A percentile compares a stretch with the other conserved stretches of the same genome.
These are phyloP conservation scores for Melanogrammus aeglefinus DNA, from an alignment of 2,797 vertebrate genomes.

Conservation along the genomic window DNA sequence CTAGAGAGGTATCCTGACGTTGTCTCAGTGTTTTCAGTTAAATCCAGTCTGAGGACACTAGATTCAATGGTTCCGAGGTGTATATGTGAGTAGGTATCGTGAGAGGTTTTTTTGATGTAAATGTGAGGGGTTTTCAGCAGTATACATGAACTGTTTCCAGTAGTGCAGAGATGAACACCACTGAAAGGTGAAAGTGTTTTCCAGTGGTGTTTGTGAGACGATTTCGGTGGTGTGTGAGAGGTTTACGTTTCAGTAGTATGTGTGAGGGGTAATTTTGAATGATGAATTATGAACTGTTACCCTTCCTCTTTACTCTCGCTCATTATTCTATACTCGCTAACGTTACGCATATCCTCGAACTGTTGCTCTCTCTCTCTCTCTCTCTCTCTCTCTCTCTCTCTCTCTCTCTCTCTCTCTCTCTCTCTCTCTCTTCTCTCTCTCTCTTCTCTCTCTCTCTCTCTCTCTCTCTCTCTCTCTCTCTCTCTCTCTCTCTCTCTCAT, in stretches of 20 bases:
- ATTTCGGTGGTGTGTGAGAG: no score
- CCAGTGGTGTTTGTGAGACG: no score
- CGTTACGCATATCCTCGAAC: not conserved
- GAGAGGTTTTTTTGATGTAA: no score
- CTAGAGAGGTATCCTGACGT: no score
- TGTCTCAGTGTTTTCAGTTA: not conserved
- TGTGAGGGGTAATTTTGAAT: no score
- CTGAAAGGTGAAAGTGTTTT: no score
- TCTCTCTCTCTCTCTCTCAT: constrained; percentile 31
- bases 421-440: constrained; percentile 35
- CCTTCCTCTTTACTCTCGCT: constrained; percentile 34
- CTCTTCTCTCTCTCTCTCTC: no score
- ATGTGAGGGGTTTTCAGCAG: no score
- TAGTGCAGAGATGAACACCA: no score
- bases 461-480: constrained; percentile 39
- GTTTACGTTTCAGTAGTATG: no score
- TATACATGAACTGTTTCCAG: no score
- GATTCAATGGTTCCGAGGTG: not conserved
- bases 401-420: constrained; percentile 33
- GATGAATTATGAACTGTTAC: constrained; percentile 27
- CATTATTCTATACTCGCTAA: constrained; percentile 39
- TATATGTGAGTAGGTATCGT: no score
- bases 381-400: constrained; percentile 15
- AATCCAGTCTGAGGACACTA: not conserved
- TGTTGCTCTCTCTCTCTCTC: constrained; percentile 42